Evolutionary conservation across 2,113 vertebrate species (phyloP).

Genomic region (Callospermophilus lateralis): DNA sequence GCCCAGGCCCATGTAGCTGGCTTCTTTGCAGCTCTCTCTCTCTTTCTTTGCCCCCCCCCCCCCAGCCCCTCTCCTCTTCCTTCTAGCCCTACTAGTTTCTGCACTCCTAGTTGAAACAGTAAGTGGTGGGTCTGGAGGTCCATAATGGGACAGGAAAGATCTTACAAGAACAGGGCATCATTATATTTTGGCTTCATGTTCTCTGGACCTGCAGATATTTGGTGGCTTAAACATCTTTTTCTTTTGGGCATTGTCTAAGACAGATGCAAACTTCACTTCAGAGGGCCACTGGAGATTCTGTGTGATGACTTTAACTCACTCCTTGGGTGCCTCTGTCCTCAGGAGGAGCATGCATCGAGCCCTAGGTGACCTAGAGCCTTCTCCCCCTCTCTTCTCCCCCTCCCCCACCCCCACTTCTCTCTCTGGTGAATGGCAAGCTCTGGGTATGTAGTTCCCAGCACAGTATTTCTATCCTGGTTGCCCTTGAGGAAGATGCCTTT

Average conservation of each 20-base stretch:
- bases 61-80: no score
- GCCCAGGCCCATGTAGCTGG: neutral
- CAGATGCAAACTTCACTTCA: neutral
- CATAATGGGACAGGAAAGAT: neutral
- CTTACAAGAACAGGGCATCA: neutral
- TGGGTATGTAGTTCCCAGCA: neutral
- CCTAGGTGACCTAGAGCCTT: no score
- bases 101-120: neutral
- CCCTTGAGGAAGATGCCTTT: neutral
- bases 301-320: neutral
- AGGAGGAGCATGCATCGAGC: neutral
- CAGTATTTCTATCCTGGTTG: neutral
- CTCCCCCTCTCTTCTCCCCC: neutral
- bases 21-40: neutral
- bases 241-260: neutral
- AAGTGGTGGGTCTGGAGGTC: neutral
- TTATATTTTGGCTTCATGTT: neutral
- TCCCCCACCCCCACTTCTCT: no score
- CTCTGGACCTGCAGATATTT: neutral
- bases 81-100: neutral
- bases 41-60: neutral
- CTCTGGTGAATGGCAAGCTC: neutral
- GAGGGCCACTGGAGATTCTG: neutral
- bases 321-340: neutral
- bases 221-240: neutral